Percentiles rank a stretch among this genome's conserved stretches.
Conservation (phyloP, 2,797 vertebrate species). For the Macroramphosus scolopax region DNA sequence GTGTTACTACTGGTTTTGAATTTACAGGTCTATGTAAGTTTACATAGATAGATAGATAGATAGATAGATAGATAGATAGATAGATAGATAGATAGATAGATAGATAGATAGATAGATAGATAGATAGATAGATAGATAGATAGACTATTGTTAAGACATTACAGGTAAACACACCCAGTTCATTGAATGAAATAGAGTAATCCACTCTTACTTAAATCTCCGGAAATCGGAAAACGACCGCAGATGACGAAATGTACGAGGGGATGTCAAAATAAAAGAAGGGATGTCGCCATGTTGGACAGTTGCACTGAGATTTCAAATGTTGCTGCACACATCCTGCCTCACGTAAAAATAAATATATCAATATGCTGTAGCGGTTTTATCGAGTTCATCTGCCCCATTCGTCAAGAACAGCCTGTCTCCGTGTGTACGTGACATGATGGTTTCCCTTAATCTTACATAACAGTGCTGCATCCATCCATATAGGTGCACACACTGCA, state of each 20-base stretch:
- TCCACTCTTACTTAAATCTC: neutral
- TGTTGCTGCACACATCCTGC: slow-evolving; percentile 28
- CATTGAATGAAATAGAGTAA: no score
- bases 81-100: neutral
- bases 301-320: slow-evolving; percentile 48
- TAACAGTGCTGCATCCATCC: slow-evolving; percentile 31
- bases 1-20: no score
- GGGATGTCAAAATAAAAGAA: no score
- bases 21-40: no score
- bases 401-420: neutral
- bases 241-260: slow-evolving; percentile 10
- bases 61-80: slow-evolving; percentile 2
- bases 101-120: neutral
- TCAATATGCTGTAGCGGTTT: no score
- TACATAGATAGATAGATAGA: neutral
- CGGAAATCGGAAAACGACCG: neutral
- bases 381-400: no score
- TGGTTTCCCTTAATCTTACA: no score
- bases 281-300: slow-evolving; percentile 3
- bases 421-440: slow-evolving; percentile 14
- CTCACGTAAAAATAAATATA: no score
- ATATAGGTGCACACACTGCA: slow-evolving; percentile 4
- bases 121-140: slow-evolving; percentile 5
- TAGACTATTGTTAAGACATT: no score
- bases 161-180: no score